Evolutionary conservation across 2,888 invertebrate species (phyloP), one percentile per base, ranked within the genome.

Genomic region (Acleris laterana): DNA sequence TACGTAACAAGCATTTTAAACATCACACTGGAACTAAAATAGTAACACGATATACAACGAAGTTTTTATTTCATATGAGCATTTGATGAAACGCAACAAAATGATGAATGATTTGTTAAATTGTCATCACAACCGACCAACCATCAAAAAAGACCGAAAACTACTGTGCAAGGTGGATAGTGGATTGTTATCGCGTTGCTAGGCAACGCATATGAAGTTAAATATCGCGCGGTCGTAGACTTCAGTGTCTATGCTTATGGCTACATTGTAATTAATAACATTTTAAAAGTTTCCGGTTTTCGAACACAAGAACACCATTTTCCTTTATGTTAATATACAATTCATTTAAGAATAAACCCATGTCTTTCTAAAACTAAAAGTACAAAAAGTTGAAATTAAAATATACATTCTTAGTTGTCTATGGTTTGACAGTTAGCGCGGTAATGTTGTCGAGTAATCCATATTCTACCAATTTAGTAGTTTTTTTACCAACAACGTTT

Each of bases 181-280:
- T 63, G 73, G 73, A 79, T 82, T 83, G 79, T 82, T 82, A 76
- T 74, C 68, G 69, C 72, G 92, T 93, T 90, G 91, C 92, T 79
- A 81, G 75, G 92, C 88, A 88, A 93, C 91, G 70, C 50, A 22
- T 48, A 28, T 42, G 11, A 75, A 83, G 82, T 92, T 86, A 79
- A 91, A 90, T 86, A 83, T 80, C 89, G 87, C 91, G 91, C 88
- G 85, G 72, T 49, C 19, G 25, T 32, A 17, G 5, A 44, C 13
- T 56, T 38, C 5, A 38, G 59, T 61, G 61, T 62, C 57, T 62
- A 62, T 66, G 44, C 17, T 17, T 20, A 5, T 46, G 38, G 3
- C 1, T 57, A 16, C n/a, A 16, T 13, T 4, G 1, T 17, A 17
- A 17, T 25, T 46, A n/a, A 13, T 32, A 38, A 38, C 13, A 13